Conservation (phyloP, 2,888 invertebrate genomes). For the Stomorhina lunata region DNA sequence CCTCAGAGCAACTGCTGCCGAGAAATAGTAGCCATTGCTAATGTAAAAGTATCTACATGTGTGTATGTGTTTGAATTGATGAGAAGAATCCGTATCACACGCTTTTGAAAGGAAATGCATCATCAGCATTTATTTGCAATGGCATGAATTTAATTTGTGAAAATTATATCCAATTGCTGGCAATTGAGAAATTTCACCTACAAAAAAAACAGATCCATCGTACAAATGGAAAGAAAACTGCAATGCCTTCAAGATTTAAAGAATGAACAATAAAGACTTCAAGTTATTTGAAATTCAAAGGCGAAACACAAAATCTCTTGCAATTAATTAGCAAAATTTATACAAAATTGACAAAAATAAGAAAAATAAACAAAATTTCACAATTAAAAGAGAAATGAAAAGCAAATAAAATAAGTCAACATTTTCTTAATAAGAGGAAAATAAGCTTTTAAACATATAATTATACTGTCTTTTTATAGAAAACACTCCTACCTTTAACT, state of each 20-base stretch:
- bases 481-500: no score
- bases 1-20: conserved; percentile 21
- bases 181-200: conserved; percentile 63
- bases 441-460: no score
- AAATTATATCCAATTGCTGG: conserved; percentile 65
- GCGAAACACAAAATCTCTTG: conserved; percentile 5
- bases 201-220: neutral
- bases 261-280: conserved; percentile 13
- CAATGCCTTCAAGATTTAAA: neutral
- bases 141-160: conserved; percentile 65
- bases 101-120: conserved; percentile 68
- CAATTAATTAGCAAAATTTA: conserved; percentile 51
- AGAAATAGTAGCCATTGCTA: conserved; percentile 10
- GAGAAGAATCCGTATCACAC: conserved; percentile 57
- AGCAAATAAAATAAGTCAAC: neutral
- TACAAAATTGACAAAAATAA: conserved; percentile 19
- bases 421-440: no score
- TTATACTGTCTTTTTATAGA: no score
- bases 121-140: conserved; percentile 66
- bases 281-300: conserved; percentile 39
- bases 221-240: conserved; percentile 22
- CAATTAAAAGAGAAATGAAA: neutral
- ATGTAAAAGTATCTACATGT: neutral
- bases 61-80: conserved; percentile 9
- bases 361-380: neutral